These are phyloP conservation scores for Panonychus citri DNA, from an alignment of 1,140 invertebrate genomes.

Conservation along the genomic window DNA sequence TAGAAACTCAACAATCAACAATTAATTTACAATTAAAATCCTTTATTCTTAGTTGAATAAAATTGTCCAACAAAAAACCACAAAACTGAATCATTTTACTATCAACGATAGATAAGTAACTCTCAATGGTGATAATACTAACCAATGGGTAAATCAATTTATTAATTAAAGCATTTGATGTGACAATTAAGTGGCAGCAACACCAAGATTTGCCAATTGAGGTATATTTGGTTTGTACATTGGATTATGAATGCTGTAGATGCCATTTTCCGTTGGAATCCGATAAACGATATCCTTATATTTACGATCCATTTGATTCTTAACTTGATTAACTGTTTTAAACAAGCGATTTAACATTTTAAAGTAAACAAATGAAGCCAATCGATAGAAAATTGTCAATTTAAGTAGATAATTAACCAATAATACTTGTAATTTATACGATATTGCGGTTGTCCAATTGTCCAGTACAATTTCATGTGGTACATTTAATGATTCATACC, in stretches of 20 bases:
- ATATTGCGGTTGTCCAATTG: neutral
- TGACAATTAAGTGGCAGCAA: neutral
- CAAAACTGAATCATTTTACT: no score
- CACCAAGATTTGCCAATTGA: neutral
- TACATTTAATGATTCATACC: conserved; percentile 7
- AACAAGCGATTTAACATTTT: neutral
- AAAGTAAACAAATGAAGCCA: conserved; percentile 2
- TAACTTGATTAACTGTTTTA: neutral
- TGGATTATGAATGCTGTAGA: neutral
- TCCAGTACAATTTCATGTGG: conserved; percentile 3
- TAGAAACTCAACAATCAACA: no score
- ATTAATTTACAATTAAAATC: no score
- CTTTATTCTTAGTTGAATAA: no score
- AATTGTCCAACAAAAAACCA: no score
- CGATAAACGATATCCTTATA: conserved; percentile 1
- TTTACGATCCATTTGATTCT: neutral
- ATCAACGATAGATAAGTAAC: no score
- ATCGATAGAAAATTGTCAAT: neutral
- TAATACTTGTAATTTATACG: conserved; percentile 1
- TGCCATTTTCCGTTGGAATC: neutral
- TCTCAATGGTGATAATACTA: no score
- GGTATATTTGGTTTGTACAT: neutral
- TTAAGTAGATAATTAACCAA: conserved; percentile 2
- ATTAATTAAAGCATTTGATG: no score
- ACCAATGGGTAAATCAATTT: no score